Evolutionary conservation across 2,113 vertebrate genomes (phyloP).

Genomic region (Pterocles gutturalis): DNA sequence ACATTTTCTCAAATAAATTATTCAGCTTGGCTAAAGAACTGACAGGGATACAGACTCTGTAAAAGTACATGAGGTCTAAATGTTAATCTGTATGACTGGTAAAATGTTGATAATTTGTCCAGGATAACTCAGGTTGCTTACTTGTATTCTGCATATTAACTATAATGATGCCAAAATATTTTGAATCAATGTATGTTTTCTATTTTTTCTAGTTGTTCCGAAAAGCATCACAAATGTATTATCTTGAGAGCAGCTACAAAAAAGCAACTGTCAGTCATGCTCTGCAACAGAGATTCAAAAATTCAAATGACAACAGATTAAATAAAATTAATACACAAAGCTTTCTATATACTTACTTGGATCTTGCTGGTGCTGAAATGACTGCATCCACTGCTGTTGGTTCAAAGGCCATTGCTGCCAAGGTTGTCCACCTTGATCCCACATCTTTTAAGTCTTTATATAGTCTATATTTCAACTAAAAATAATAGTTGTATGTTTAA

Average conservation of each 20-base stretch:
- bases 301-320: not conserved
- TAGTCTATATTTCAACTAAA: slow-evolving; percentile 75
- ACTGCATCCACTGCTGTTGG: slow-evolving; percentile 99
- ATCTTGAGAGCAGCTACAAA: not conserved
- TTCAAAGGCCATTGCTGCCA: slow-evolving; percentile 99
- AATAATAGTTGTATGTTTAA: slow-evolving; percentile 73
- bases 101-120: not conserved
- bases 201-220: not conserved
- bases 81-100: not conserved
- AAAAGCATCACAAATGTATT: not conserved
- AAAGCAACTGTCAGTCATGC: not conserved
- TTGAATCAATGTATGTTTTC: not conserved
- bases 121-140: not conserved
- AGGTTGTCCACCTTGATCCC: slow-evolving; percentile 99
- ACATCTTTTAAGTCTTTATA: slow-evolving; percentile 86
- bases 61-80: not conserved
- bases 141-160: not conserved
- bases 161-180: not conserved
- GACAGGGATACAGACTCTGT: not conserved
- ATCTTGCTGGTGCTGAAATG: slow-evolving; percentile 98
- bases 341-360: slow-evolving; percentile 85
- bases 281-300: not conserved
- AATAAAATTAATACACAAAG: slow-evolving; percentile 13
- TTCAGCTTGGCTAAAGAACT: not conserved
- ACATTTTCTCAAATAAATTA: not conserved